These are phyloP conservation scores for Epinephelus cyanopodus DNA, from an alignment of 2,113 vertebrate genomes.

Conservation along the genomic window DNA sequence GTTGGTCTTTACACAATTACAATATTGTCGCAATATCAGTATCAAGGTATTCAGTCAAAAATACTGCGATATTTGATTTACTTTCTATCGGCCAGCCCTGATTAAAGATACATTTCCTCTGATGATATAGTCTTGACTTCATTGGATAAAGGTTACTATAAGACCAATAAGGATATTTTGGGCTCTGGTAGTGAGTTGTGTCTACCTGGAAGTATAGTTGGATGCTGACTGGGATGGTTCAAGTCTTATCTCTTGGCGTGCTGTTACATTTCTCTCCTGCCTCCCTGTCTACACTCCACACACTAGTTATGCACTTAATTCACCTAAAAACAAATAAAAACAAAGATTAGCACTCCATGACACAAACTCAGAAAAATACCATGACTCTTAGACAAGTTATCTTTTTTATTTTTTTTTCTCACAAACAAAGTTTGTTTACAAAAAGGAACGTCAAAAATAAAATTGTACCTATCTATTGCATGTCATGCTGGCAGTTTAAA, in stretches of 20 bases:
- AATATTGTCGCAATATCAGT: no score
- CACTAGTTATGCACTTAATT: constrained; percentile 24
- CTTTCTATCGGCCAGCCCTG: no score
- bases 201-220: constrained; percentile 43
- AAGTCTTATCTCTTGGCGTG: constrained; percentile 12
- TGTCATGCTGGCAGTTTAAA: constrained; percentile 83
- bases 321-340: constrained; percentile 41
- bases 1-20: no score
- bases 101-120: no score
- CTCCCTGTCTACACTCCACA: constrained; percentile 40
- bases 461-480: constrained; percentile 83
- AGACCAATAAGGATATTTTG: constrained; percentile 1
- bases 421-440: constrained; percentile 83
- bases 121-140: not conserved
- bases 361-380: constrained; percentile 14
- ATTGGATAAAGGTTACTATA: not conserved
- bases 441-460: constrained; percentile 82
- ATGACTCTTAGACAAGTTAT: constrained; percentile 52
- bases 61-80: no score
- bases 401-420: constrained; percentile 71
- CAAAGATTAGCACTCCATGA: constrained; percentile 2
- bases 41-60: no score
- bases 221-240: constrained; percentile 7
- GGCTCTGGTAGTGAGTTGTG: not conserved
- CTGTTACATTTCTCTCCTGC: constrained; percentile 35